Conservation (phyloP, 1,140 invertebrate genomes). For the Pogonomyrmex barbatus region DNA sequence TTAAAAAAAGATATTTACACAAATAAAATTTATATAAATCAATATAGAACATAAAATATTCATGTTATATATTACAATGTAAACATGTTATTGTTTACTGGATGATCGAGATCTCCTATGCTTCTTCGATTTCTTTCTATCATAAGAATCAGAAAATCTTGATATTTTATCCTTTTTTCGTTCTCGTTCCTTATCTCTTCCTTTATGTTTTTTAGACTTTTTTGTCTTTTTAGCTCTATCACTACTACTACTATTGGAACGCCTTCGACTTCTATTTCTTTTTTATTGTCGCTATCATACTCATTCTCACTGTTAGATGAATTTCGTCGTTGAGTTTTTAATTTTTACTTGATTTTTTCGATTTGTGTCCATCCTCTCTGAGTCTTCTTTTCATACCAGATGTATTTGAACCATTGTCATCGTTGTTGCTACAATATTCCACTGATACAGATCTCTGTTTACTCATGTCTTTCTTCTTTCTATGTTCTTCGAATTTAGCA, state of each 20-base stretch:
- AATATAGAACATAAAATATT: slow-evolving; percentile 55
- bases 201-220: slow-evolving; percentile 84
- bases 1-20: slow-evolving; percentile 70
- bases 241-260: slow-evolving; percentile 79
- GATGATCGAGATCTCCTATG: slow-evolving; percentile 77
- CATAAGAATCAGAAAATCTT: slow-evolving; percentile 80
- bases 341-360: slow-evolving; percentile 67
- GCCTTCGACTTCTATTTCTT: slow-evolving; percentile 74
- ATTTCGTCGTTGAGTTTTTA: slow-evolving; percentile 48
- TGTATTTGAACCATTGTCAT: slow-evolving; percentile 61
- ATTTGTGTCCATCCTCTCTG: slow-evolving; percentile 71
- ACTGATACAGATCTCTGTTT: slow-evolving; percentile 67
- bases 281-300: slow-evolving; percentile 69
- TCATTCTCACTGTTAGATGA: slow-evolving; percentile 72
- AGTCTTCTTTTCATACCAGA: slow-evolving; percentile 57
- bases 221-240: slow-evolving; percentile 82
- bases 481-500: slow-evolving; percentile 90
- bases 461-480: slow-evolving; percentile 85
- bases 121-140: slow-evolving; percentile 81
- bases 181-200: slow-evolving; percentile 82
- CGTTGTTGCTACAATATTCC: slow-evolving; percentile 58
- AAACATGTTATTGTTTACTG: slow-evolving; percentile 64
- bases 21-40: slow-evolving; percentile 72
- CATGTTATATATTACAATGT: neutral
- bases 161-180: slow-evolving; percentile 84